Evolutionary conservation across 2,113 vertebrate species (phyloP), one percentile per base, ranked within the genome.

Genomic region (Phrynocephalus versicolor): DNA sequence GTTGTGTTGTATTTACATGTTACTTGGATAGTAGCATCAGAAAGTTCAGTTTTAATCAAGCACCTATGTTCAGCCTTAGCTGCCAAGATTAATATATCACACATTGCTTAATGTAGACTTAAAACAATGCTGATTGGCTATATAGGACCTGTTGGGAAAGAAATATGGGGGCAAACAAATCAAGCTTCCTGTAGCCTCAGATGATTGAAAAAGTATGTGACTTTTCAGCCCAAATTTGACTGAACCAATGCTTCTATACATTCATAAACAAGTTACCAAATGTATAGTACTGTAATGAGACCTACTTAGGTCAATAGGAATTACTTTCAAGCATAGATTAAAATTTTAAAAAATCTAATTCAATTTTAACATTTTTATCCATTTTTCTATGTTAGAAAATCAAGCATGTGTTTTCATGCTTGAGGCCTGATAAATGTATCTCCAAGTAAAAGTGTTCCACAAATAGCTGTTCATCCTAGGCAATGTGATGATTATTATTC

Each of bases 161-260:
- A n/a, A n/a, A n/a, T 33, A 64, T 4, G 0, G 18, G 27, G 16
- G 55, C 12, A 16, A 67, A 76, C 72, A 30, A 81, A 79, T 79
- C 41, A 82, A 33, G n/a, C 27, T 89, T 92, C 87, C 85, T 87
- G 14, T 73, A 12, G 23, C 19, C 70, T 39, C 35, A 72, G 13
- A 72, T 30, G 64, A n/a, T 19, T 62, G 18, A 62, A 23, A 5
- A 62, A 23, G 18, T 19, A 62, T 62, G 23, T 5, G 60, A 21
- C 60, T 62, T 62, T 62, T 5, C 18, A 62, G 60, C 23, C 16
- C 4, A 21, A 62, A 6, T 57, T 81, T 30, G 39, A 70, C 45
- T n/a, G n/a, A n/a, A n/a, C n/a, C n/a, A n/a, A n/a, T n/a, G n/a
- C n/a, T n/a, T n/a, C n/a, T n/a, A n/a, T n/a, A n/a, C n/a, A n/a